Percentiles rank a stretch among this genome's conserved stretches.
Evolutionary conservation across 1,140 invertebrate genomes (phyloP).

Genomic region (Mya arenaria): DNA sequence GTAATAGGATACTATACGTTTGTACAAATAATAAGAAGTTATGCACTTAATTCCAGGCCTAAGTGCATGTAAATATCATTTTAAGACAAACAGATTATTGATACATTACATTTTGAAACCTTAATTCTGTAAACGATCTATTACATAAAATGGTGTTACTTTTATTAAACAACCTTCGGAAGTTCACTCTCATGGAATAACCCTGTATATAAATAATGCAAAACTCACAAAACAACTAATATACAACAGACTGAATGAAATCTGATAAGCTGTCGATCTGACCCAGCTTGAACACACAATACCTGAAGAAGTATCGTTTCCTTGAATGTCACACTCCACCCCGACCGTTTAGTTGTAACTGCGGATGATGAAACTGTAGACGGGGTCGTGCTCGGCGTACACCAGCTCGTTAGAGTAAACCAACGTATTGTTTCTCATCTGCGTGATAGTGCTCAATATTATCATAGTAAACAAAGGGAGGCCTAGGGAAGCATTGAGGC

Average conservation of each 20-base stretch:
- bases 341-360: conserved; percentile 7
- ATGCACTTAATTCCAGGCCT: neutral
- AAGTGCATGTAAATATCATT: neutral
- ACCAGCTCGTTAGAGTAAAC: conserved; percentile 31
- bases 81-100: neutral
- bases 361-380: conserved; percentile 12
- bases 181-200: neutral
- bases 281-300: neutral
- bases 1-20: neutral
- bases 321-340: conserved; percentile 11
- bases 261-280: no score
- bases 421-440: no score
- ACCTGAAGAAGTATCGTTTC: neutral
- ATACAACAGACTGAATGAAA: neutral
- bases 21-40: neutral
- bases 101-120: neutral
- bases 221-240: neutral
- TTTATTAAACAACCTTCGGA: neutral
- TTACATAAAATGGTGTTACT: neutral
- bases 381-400: conserved; percentile 19
- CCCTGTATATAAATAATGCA: neutral
- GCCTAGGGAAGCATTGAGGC: no score
- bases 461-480: no score
- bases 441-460: neutral
- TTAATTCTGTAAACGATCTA: neutral